Percentiles rank a stretch among this genome's conserved stretches.
phyloP scores from a whole-genome alignment of 2,888 invertebrate genomes.

The Epistrophe eligans region DNA sequence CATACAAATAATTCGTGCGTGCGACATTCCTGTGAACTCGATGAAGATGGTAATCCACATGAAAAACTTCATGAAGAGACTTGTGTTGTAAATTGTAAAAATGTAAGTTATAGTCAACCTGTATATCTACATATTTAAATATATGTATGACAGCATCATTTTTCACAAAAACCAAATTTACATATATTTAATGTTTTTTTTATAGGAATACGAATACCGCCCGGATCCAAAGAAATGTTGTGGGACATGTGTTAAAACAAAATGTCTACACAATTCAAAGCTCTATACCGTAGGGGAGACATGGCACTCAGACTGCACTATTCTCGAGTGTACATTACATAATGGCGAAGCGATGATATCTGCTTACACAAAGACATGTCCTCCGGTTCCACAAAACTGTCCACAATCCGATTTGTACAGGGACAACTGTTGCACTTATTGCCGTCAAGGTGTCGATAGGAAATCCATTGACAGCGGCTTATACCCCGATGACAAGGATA shows the following conservation, averaged over 20 bases:
- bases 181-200: neutral
- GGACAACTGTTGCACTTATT: slow-evolving; percentile 81
- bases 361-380: slow-evolving; percentile 81
- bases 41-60: slow-evolving; percentile 76
- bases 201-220: slow-evolving; percentile 81
- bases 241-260: slow-evolving; percentile 82
- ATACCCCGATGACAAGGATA: slow-evolving; percentile 75
- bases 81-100: slow-evolving; percentile 82
- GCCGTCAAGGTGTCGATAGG: slow-evolving; percentile 71
- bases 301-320: slow-evolving; percentile 82
- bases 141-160: too few relatives aligned
- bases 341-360: slow-evolving; percentile 80
- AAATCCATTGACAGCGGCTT: slow-evolving; percentile 36
- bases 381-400: slow-evolving; percentile 80
- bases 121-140: too few relatives aligned
- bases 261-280: slow-evolving; percentile 81
- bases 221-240: slow-evolving; percentile 80
- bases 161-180: neutral
- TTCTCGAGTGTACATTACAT: slow-evolving; percentile 80
- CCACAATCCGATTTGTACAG: slow-evolving; percentile 78
- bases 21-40: slow-evolving; percentile 80
- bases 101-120: slow-evolving; percentile 78
- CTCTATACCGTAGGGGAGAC: slow-evolving; percentile 81
- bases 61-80: slow-evolving; percentile 79
- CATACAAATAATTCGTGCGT: slow-evolving; percentile 80